phyloP scores from a whole-genome alignment of 1,140 invertebrate species.

The Ephestia elutella region DNA sequence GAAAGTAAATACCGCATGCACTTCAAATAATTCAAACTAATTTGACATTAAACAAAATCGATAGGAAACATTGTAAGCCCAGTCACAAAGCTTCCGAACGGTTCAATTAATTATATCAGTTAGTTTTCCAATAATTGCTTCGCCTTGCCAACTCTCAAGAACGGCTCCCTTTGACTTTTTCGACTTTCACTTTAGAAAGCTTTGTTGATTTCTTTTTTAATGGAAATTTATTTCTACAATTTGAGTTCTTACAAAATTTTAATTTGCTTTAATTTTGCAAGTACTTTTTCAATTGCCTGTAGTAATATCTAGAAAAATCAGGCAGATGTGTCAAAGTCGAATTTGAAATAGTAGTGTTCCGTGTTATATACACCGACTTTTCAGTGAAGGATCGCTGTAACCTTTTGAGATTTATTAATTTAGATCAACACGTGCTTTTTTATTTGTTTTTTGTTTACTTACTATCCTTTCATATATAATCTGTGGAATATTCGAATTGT shows the following conservation, averaged over 20 bases:
- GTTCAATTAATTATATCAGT: conserved; percentile 37
- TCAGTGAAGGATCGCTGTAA: too few relatives aligned
- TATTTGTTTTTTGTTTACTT: too few relatives aligned
- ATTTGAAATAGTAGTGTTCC: too few relatives aligned
- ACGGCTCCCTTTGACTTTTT: conserved; percentile 20
- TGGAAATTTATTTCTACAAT: conserved; percentile 18
- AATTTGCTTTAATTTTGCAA: conserved; percentile 6
- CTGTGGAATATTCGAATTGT: too few relatives aligned
- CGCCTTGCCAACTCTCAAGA: conserved; percentile 23
- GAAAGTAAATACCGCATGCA: background rate
- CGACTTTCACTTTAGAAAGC: conserved; percentile 16
- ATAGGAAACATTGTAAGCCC: conserved; percentile 14
- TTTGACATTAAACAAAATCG: background rate
- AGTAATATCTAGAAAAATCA: too few relatives aligned
- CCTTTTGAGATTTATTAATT: too few relatives aligned
- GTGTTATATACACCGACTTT: too few relatives aligned
- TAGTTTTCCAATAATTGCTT: conserved; percentile 42
- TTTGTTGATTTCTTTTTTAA: conserved; percentile 22
- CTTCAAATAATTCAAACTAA: background rate
- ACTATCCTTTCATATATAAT: too few relatives aligned
- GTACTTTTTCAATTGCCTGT: conserved; percentile 1
- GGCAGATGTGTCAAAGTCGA: too few relatives aligned
- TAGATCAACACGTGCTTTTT: too few relatives aligned
- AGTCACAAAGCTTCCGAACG: conserved; percentile 24
- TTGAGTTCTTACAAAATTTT: conserved; percentile 10